Conservation (phyloP, 1,140 invertebrate species). For the Oedothorax gibbosus region DNA sequence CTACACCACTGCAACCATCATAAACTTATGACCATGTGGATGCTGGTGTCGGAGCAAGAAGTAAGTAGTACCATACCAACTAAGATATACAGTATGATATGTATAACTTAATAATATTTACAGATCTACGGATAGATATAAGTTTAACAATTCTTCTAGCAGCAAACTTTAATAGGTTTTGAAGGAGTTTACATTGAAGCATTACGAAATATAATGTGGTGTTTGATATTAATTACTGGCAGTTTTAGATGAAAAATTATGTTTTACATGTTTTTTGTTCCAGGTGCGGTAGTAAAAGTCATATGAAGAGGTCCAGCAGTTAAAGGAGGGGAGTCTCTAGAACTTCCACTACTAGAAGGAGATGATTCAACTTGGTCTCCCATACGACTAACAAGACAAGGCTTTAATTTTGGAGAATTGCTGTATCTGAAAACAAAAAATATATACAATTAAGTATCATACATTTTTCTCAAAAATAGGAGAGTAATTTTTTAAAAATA, state of each 20-base stretch:
- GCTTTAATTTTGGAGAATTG: conserved; percentile 76
- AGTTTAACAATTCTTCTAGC: background rate
- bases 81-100: too few relatives aligned
- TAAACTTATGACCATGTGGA: too few relatives aligned
- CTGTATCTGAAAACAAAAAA: conserved; percentile 64
- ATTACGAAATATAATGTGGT: background rate
- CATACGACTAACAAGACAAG: conserved; percentile 78
- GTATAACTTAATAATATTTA: too few relatives aligned
- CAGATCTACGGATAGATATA: too few relatives aligned
- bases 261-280: conserved; percentile 73
- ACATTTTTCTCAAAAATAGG: background rate
- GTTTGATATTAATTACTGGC: conserved; percentile 10
- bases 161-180: background rate
- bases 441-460: background rate
- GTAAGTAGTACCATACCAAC: too few relatives aligned
- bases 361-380: conserved; percentile 59
- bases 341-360: conserved; percentile 67
- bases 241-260: conserved; percentile 14
- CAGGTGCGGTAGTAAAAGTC: conserved; percentile 71
- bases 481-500: too few relatives aligned
- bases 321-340: conserved; percentile 67
- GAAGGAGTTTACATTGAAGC: background rate
- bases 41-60: too few relatives aligned
- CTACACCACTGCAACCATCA: too few relatives aligned
- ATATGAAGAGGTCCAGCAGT: conserved; percentile 70